Percentiles rank a stretch among this genome's conserved stretches.
Conservation (phyloP, 2,113 vertebrate genomes). For the Ariopsis seemanni region DNA sequence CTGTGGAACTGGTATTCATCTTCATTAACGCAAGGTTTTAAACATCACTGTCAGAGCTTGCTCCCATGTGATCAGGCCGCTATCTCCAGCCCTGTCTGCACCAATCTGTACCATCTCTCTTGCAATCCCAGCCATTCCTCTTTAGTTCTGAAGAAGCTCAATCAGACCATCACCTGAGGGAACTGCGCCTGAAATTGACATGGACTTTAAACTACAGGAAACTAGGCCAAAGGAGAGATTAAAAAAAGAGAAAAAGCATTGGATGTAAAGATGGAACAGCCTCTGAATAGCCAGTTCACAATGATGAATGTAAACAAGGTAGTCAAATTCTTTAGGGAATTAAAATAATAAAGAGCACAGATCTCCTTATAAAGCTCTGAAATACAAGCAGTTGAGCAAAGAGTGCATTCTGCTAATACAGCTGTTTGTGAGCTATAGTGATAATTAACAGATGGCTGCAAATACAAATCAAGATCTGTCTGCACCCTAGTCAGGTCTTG, state of each 20-base stretch:
- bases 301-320: background rate
- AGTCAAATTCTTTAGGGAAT: background rate
- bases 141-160: slow-evolving; percentile 28
- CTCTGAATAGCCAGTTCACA: background rate
- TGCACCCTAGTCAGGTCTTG: background rate
- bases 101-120: slow-evolving; percentile 41
- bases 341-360: background rate
- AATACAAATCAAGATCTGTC: background rate
- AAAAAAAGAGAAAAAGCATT: background rate
- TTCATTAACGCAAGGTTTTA: slow-evolving; percentile 56
- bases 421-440: background rate
- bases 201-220: slow-evolving; percentile 45
- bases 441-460: background rate
- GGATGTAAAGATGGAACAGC: slow-evolving; percentile 7
- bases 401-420: background rate
- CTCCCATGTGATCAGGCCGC: slow-evolving; percentile 46
- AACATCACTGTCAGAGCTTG: slow-evolving; percentile 42
- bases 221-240: slow-evolving; percentile 38
- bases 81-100: slow-evolving; percentile 37
- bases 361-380: background rate
- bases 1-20: slow-evolving; percentile 50
- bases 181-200: slow-evolving; percentile 33
- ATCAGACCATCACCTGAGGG: slow-evolving; percentile 47
- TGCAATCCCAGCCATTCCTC: slow-evolving; percentile 16
- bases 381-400: background rate